These are phyloP conservation scores for Campylorhamphus procurvoides DNA, from an alignment of 2,113 vertebrate species.

Conservation along the genomic window DNA sequence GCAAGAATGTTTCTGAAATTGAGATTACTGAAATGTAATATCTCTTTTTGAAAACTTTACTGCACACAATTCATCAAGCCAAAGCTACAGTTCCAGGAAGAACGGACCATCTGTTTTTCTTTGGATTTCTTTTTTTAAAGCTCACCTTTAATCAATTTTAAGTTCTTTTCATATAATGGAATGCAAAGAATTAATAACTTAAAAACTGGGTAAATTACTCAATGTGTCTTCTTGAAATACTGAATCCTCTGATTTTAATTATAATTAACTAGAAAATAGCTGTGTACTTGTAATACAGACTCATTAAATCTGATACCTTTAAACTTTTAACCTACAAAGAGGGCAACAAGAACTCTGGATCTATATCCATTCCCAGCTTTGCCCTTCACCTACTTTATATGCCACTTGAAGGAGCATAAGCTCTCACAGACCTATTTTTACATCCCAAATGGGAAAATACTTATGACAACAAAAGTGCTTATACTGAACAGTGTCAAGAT, in stretches of 20 bases:
- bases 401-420: not conserved
- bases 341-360: not conserved
- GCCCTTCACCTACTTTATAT: not conserved
- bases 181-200: conserved; percentile 30
- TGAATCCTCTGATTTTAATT: not conserved
- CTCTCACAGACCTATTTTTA: not conserved
- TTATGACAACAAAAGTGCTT: not conserved
- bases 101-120: conserved; percentile 43
- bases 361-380: not conserved
- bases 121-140: not conserved
- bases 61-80: conserved; percentile 39
- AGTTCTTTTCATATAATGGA: not conserved
- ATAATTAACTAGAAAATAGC: conserved; percentile 16
- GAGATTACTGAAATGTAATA: conserved; percentile 37
- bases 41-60: conserved; percentile 24
- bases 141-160: conserved; percentile 19
- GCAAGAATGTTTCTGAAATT: conserved; percentile 48
- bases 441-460: not conserved
- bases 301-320: conserved; percentile 29
- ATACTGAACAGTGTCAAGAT: not conserved
- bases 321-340: conserved; percentile 29
- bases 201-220: not conserved
- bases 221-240: not conserved
- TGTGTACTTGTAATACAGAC: not conserved
- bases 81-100: conserved; percentile 29